Evolutionary conservation across 2,888 invertebrate genomes (phyloP), one percentile per base, ranked within the genome.

Genomic region (Ypsolopha sequella): DNA sequence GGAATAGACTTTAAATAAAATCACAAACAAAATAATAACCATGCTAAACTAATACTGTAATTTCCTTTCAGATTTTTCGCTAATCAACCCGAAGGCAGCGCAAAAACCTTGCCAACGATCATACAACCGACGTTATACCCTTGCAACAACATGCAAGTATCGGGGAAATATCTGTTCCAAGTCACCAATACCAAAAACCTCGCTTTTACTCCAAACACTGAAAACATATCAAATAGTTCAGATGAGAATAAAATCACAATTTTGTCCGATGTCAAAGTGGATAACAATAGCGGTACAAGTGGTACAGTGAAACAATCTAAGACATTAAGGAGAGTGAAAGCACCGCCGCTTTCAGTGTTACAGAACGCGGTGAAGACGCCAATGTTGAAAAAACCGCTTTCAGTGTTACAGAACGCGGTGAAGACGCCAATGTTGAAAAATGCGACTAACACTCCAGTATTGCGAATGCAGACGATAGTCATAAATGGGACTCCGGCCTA

Each of bases 401-500:
- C 24, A 24, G 2, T 24, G 24, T 24, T 66, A 41, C 60, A 62
- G 24, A 24, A 24, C 4, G 4, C 24, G 24, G 4, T 3, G 24
- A 24, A 24, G 2, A 24, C 24, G 24, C 24, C 24, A 24, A 24
- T 24, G 24, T 2, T 66, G 39, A 60, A 62, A 56, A 73, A 68
- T 51, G 69, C 73, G 1, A 75, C 78, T 2, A 76, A 80, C 4
- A 79, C 76, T 10, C 79, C 80, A 7, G 57, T 76, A 45, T 54
- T 72, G 57, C 68, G 72, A 60, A 73, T 75, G 73, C 76, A 77
- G 60, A 76, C 76, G 33, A 73, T 86, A 52, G 58, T 73, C 45
- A 79, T 84, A 51, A 84, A 85, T 60, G 84, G 82, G 7, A 78
- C 72, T n/a, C 73, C 74, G 13, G 80, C 76, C 7, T 84, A 75